Conservation (phyloP, 2,113 vertebrate genomes). For the Charina bottae region DNA sequence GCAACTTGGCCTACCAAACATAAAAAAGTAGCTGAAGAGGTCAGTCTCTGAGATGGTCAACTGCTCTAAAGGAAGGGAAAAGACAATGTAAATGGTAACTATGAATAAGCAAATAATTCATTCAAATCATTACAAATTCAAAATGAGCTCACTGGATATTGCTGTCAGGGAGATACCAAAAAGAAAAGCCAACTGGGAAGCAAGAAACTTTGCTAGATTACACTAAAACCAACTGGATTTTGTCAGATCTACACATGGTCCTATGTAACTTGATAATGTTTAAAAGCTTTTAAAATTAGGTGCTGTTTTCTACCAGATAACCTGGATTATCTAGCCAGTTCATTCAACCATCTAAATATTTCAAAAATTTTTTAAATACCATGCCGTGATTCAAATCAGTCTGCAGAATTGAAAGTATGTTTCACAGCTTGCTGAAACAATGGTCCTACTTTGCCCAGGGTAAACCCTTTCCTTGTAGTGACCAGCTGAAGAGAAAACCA, state of each 20-base stretch:
- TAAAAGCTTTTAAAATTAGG: conserved; percentile 67
- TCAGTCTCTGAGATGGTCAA: background rate
- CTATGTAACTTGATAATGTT: conserved; percentile 69
- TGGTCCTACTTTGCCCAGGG: background rate
- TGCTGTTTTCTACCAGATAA: conserved; percentile 39
- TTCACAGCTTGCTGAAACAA: background rate
- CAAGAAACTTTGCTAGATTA: background rate
- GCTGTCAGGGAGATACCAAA: background rate
- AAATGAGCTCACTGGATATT: background rate
- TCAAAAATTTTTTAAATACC: conserved; percentile 28
- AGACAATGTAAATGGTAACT: background rate
- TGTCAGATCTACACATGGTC: conserved; percentile 42
- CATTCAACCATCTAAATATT: conserved; percentile 55
- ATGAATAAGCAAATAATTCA: background rate
- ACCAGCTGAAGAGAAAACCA: too few relatives aligned
- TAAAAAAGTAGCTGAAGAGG: background rate
- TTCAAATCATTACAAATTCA: background rate
- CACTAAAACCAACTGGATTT: background rate
- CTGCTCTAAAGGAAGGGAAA: background rate
- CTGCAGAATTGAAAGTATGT: background rate
- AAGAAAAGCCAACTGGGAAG: background rate
- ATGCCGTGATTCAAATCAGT: background rate
- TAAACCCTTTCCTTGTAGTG: background rate
- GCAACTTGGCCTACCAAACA: background rate
- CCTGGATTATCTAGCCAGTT: background rate